Evolutionary conservation across 1,140 invertebrate genomes (phyloP).

Genomic region (Uloborus diversus): DNA sequence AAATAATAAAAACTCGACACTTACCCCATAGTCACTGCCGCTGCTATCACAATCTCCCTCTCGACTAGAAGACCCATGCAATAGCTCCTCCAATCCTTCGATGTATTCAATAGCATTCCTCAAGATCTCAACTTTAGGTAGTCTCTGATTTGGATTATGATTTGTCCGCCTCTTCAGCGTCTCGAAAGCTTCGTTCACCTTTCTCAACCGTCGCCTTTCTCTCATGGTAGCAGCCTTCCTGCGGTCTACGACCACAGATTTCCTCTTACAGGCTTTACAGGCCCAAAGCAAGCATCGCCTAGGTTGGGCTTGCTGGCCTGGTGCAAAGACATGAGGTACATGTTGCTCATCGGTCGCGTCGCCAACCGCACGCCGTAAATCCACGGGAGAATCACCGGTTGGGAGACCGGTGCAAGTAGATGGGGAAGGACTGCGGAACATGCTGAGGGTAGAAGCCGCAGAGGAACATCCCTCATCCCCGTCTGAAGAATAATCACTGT

Average conservation of each 20-base stretch:
- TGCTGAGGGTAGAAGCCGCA: background rate
- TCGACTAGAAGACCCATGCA: conserved; percentile 67
- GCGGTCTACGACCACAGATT: conserved; percentile 91
- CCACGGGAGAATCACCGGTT: background rate
- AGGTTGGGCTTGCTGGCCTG: conserved; percentile 62
- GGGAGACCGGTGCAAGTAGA: background rate
- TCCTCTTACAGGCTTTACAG: conserved; percentile 95
- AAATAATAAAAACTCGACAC: background rate
- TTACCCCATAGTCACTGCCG: conserved; percentile 42
- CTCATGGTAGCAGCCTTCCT: conserved; percentile 95
- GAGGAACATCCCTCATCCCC: conserved; percentile 10
- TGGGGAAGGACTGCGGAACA: background rate
- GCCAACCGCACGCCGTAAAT: conserved; percentile 4
- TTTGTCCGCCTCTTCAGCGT: conserved; percentile 90
- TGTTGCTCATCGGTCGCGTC: conserved; percentile 61
- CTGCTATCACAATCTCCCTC: conserved; percentile 43
- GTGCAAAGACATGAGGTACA: conserved; percentile 66
- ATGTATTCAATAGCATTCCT: conserved; percentile 98
- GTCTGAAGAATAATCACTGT: background rate
- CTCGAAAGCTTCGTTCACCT: conserved; percentile 99
- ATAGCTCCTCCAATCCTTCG: conserved; percentile 87
- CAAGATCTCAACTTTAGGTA: conserved; percentile 97
- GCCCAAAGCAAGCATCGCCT: conserved; percentile 89
- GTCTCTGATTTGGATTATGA: conserved; percentile 90
- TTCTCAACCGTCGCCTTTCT: conserved; percentile 87